Evolutionary conservation across 2,888 invertebrate species (phyloP), one percentile per base, ranked within the genome.

Genomic region (Drosophila greeni): DNA sequence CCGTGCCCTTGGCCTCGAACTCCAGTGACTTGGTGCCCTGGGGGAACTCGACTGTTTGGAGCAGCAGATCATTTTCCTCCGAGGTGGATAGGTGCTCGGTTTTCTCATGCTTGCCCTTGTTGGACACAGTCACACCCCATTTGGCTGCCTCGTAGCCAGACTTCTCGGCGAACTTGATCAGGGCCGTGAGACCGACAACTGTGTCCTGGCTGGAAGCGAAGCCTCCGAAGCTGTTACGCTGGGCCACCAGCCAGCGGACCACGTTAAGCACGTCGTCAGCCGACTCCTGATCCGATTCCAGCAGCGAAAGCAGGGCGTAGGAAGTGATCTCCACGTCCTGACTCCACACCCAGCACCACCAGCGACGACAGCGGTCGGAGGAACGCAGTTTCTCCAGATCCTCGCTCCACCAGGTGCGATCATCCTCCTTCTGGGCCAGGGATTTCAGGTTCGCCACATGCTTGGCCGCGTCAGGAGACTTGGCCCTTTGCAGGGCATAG

Each of bases 371-470:
- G 31, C 18, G 49, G 2, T 54, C 56, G 4, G 36, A 0, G 11
- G 23, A 26, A 1, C 43, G 60, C 54, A 91, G 90, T 12, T 86
- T 84, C 42, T 89, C 83, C 1, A 89, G 86, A 11, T 89, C 88
- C 59, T 94, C 93, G 42, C 92, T 92, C 97, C 97, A 97, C 93
- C 95, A 96, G 78, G 93, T 93, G 78, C 92, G 91, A 54, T 93
- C 94, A 3, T 79, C 90, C 53, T 91, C 89, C 16, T 91, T 87
- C 69, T 91, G 89, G 62, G 90, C 90, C 72, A 93, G 91, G 1
- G 94, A 92, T 5, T 91, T 90, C 0, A 86, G 62, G 4, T 74
- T 42, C 0, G 68, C 66, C 5, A 87, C 66, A 20, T 79, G 74
- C 37, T 80, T 74, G 37, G 92, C 91, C 61, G 93, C 93, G 18